These are phyloP conservation scores for Drosophila pullipes DNA, from an alignment of 2,888 invertebrate genomes.

Conservation along the genomic window DNA sequence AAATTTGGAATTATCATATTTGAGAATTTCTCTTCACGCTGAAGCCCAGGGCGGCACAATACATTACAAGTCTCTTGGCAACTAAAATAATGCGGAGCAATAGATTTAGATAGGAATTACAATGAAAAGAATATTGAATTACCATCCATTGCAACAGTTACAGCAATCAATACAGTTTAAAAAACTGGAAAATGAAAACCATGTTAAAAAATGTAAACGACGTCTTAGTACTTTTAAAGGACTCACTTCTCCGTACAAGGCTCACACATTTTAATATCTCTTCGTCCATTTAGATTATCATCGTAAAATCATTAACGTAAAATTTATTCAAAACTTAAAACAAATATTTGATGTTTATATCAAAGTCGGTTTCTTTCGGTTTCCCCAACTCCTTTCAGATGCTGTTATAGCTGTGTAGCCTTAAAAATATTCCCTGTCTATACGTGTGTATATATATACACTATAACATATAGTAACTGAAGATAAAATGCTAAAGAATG, in stretches of 20 bases:
- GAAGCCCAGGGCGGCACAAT: conserved; percentile 1
- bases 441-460: background rate
- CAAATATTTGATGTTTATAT: conserved; percentile 35
- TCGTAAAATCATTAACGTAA: conserved; percentile 20
- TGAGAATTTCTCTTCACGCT: conserved; percentile 60
- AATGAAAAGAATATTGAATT: conserved; percentile 1
- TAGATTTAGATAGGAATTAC: background rate
- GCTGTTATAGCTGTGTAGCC: background rate
- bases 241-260: conserved; percentile 46
- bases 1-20: conserved; percentile 55
- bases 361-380: conserved; percentile 19
- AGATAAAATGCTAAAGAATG: background rate
- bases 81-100: background rate
- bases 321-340: conserved; percentile 33
- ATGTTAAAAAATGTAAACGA: background rate
- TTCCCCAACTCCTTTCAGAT: background rate
- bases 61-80: background rate
- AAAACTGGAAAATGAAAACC: background rate
- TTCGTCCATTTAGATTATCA: conserved; percentile 36
- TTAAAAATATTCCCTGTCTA: background rate
- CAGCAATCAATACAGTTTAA: background rate
- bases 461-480: background rate
- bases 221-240: background rate
- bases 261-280: conserved; percentile 44
- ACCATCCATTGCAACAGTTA: conserved; percentile 21